Base-by-base conservation (phyloP, 2,797 vertebrate genomes). In the Anableps anableps region DNA sequence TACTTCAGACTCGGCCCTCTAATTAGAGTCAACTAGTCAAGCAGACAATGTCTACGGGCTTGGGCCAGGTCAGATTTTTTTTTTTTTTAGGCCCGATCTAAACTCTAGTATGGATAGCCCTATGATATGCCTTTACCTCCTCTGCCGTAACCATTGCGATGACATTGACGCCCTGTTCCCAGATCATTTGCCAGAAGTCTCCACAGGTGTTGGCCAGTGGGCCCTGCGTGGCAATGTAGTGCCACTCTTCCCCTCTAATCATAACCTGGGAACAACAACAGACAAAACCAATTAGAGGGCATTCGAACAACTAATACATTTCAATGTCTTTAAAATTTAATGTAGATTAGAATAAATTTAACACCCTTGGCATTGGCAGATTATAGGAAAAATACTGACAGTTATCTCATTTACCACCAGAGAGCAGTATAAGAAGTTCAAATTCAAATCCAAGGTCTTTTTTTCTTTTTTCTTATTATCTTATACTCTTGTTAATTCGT, bases 181-280 rank as follows among this genome's bases (percentile, higher is more conserved):
- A 99, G 60, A 99, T 97, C 98, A 99, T 99, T 95, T 99, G 98
- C 98, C 98, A 99, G 95, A 99, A 99, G 92, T 99, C 98, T 1
- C 97, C 97, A 88, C 97, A 98, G 0, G 98, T 99, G 91, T 97
- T 97, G 47, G 97, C 96, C 77, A 99, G 93, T 4, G 98, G 98
- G 43, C 98, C 98, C 92, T 99, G 98, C 13, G 98, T 99, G 85
- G 98, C 97, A 1, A 99, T 98, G 91, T 99, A 99, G 90, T 98
- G 97, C 98, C 98, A 98, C 86, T 99, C 97, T 86, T 98, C 97
- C 79, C 97, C 97, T 86, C 96, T 96, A 84, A 99, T 97, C 85
- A 95, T 95, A 92, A 99, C 97, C 98, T 99, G 92, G 50, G 83
- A 87, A 84, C 36, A 41, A 82, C 86, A 89, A 85, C 50, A 78